Evolutionary conservation across 2,113 vertebrate species (phyloP).

Genomic region (Laterallus jamaicensis): DNA sequence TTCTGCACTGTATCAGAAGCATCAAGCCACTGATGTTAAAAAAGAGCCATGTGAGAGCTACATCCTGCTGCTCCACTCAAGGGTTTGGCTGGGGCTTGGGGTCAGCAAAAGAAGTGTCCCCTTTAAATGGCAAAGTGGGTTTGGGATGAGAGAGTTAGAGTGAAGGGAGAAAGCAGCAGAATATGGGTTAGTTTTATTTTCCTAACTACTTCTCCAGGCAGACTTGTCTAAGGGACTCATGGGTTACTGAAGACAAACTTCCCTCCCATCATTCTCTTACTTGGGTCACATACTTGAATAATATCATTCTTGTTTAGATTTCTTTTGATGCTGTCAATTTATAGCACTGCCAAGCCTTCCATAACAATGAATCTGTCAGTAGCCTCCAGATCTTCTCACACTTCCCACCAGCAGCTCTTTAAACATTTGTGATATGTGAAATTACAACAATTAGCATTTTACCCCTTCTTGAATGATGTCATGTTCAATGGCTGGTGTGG

Average conservation of each 20-base stretch:
- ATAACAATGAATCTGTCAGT: neutral
- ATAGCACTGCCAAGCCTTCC: neutral
- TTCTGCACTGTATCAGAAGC: neutral
- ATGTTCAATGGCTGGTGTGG: neutral
- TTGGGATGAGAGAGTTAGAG: neutral
- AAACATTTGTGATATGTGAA: neutral
- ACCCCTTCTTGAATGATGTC: neutral
- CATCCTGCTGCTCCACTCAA: neutral
- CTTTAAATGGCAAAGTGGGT: neutral
- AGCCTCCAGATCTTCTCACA: slow-evolving; percentile 11
- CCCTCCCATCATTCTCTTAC: neutral
- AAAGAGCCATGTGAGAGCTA: neutral
- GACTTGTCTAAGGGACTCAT: neutral
- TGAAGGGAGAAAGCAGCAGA: neutral
- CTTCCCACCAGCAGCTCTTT: slow-evolving; percentile 14
- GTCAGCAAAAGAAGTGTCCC: neutral
- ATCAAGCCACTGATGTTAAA: neutral
- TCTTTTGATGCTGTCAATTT: neutral
- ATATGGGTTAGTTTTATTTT: neutral
- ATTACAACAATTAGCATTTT: neutral
- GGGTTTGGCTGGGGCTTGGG: neutral
- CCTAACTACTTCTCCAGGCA: neutral
- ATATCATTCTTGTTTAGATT: neutral
- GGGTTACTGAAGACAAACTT: neutral
- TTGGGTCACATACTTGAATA: neutral